Conservation (phyloP, 2,113 vertebrate species). For the Eublepharis macularius region DNA sequence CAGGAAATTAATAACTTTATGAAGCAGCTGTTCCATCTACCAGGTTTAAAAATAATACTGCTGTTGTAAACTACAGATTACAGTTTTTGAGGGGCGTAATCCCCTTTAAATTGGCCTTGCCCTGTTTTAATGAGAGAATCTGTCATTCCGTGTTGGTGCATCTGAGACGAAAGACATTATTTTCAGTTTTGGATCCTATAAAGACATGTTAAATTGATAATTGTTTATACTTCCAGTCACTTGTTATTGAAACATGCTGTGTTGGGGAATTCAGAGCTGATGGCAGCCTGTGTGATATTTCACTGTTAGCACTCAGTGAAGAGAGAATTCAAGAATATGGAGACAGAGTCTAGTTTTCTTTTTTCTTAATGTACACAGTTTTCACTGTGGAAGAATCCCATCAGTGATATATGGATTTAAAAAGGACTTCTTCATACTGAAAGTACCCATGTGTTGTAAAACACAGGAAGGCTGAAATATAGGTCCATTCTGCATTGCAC, state of each 20-base stretch:
- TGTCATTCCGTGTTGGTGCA: conserved; percentile 47
- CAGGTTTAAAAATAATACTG: conserved; percentile 61
- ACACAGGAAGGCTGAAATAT: no score
- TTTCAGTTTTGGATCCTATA: conserved; percentile 27
- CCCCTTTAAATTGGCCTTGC: conserved; percentile 67
- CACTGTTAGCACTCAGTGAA: not conserved
- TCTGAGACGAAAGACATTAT: conserved; percentile 24
- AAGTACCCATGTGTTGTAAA: no score
- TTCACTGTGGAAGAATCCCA: not conserved
- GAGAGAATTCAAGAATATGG: not conserved
- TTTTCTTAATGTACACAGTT: not conserved
- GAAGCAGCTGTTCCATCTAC: conserved; percentile 67
- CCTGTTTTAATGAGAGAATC: conserved; percentile 20
- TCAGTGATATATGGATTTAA: not conserved
- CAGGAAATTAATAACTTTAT: conserved; percentile 75
- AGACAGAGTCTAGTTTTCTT: not conserved
- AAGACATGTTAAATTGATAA: conserved; percentile 28
- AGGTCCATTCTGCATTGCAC: no score
- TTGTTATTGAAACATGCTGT: not conserved
- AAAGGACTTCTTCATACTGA: not conserved
- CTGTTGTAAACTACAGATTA: conserved; percentile 70
- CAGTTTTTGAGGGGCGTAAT: conserved; percentile 63
- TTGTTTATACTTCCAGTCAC: conserved; percentile 30
- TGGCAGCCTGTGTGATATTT: not conserved
- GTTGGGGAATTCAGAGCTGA: conserved; percentile 26